Percentiles rank a stretch among this genome's conserved stretches.
phyloP scores from a whole-genome alignment of 2,888 invertebrate genomes.

The Spatulosminthurus flaviceps region DNA sequence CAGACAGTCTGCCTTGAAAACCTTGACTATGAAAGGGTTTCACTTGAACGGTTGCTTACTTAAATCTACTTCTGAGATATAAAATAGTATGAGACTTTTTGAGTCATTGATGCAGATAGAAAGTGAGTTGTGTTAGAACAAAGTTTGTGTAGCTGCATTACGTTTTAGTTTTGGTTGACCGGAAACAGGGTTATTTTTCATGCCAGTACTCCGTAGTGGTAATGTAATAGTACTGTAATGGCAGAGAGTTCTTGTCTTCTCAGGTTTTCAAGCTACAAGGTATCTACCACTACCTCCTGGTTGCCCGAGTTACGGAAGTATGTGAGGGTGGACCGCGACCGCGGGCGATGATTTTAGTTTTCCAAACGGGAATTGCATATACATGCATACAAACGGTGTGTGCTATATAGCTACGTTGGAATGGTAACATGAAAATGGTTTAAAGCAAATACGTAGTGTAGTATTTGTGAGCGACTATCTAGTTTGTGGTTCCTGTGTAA shows the following conservation, averaged over 20 bases:
- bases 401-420: no score
- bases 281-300: not conserved
- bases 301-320: constrained; percentile 38
- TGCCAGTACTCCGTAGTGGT: not conserved
- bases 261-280: not conserved
- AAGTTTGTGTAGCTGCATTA: not conserved
- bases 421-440: not conserved
- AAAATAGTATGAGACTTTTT: not conserved
- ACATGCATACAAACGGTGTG: no score
- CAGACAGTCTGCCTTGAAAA: no score
- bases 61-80: not conserved
- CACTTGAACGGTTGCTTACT: no score
- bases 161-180: constrained; percentile 22
- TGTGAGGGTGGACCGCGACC: constrained; percentile 33
- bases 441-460: not conserved
- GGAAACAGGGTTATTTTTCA: constrained; percentile 44
- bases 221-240: not conserved
- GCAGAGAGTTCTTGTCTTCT: not conserved
- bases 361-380: not conserved
- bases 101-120: constrained; percentile 31
- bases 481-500: constrained; percentile 1
- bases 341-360: constrained; percentile 28
- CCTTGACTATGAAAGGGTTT: no score
- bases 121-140: not conserved
- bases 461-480: not conserved